A percentile compares a stretch with the other conserved stretches of the same genome.
phyloP scores from a whole-genome alignment of 1,140 invertebrate genomes.

The Drosophila cardini region DNA sequence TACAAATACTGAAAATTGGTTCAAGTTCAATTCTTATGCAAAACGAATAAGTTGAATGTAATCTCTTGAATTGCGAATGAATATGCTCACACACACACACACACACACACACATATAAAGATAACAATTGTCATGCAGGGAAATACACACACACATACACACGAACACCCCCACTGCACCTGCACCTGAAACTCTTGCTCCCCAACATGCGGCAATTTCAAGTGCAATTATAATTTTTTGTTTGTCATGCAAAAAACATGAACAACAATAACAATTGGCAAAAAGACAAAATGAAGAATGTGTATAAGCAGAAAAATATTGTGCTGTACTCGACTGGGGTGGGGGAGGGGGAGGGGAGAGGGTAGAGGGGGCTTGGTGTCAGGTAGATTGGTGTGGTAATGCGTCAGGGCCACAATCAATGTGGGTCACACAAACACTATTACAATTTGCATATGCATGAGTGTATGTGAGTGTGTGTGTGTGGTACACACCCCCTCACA shows the following conservation, averaged over 20 bases:
- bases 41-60: constrained; percentile 9
- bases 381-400: constrained; percentile 23
- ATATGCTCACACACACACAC: background rate
- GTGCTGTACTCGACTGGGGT: background rate
- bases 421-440: constrained; percentile 70
- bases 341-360: background rate
- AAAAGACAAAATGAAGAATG: constrained; percentile 46
- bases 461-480: constrained; percentile 33
- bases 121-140: constrained; percentile 50
- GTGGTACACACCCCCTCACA: background rate
- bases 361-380: background rate
- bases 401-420: constrained; percentile 73
- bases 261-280: constrained; percentile 57
- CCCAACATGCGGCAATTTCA: constrained; percentile 64
- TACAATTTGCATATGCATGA: constrained; percentile 79
- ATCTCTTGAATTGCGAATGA: constrained; percentile 28
- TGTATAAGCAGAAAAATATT: constrained; percentile 50
- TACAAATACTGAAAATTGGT: constrained; percentile 24
- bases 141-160: background rate
- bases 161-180: background rate
- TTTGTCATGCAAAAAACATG: constrained; percentile 78
- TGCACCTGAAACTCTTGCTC: background rate
- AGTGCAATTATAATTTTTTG: constrained; percentile 81
- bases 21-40: constrained; percentile 33
- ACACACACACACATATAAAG: background rate